Evolutionary conservation across 2,797 vertebrate genomes (phyloP).

Genomic region (Florisuga fusca): DNA sequence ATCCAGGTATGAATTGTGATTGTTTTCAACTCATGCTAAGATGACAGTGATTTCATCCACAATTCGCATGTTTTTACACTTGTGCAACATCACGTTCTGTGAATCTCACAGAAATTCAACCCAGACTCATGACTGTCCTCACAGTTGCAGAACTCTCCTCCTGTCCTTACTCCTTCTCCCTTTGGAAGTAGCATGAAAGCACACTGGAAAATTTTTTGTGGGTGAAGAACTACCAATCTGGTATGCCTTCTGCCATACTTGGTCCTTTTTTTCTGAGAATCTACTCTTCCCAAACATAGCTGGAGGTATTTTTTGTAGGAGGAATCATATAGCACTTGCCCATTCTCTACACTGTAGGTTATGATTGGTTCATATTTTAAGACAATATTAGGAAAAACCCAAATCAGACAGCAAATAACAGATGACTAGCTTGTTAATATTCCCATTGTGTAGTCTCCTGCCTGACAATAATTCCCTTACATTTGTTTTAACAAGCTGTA

Average conservation of each 20-base stretch:
- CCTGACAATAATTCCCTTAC: neutral
- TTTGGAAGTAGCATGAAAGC: neutral
- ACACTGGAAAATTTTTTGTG: neutral
- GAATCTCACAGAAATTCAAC: neutral
- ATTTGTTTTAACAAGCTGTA: slow-evolving; percentile 29
- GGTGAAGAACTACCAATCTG: neutral
- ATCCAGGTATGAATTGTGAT: neutral
- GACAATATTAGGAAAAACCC: neutral
- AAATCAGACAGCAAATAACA: neutral
- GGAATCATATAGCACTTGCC: rapidly evolving
- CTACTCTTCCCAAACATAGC: neutral
- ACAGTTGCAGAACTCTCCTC: neutral
- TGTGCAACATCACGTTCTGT: neutral
- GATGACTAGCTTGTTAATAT: slow-evolving; percentile 12
- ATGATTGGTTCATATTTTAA: neutral
- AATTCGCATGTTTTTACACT: neutral
- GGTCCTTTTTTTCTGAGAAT: neutral
- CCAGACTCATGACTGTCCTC: neutral
- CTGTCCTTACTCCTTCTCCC: neutral
- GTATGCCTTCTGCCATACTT: neutral
- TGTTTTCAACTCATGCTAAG: neutral
- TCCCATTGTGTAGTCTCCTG: neutral
- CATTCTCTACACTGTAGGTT: neutral
- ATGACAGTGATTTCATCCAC: neutral
- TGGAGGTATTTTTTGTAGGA: neutral